Evolutionary conservation across 2,113 vertebrate genomes (phyloP), one percentile per base, ranked within the genome.

Genomic region (human (Homo sapiens)): DNA sequence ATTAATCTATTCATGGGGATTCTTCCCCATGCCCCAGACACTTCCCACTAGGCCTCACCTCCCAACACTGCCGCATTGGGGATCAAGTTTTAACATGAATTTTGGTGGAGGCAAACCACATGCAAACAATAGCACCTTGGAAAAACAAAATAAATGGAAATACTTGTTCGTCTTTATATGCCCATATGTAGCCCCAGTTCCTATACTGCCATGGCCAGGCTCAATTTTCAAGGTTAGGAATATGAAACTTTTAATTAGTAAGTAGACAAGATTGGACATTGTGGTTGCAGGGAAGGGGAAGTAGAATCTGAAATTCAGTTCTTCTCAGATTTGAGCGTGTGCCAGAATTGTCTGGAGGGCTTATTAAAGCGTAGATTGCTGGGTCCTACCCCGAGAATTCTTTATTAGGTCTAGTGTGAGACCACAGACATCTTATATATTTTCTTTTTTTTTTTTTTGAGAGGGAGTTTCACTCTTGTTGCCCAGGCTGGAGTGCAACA

Each of bases 141-240:
- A 64, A 96, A 93, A 64, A 32, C 38, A 80, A 84, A 97, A 52
- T 81, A 80, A 81, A 90, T 30, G 17, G 76, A 96, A 81, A 25
- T 94, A 13, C 30, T 59, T 72, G 64, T 22, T 55, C 78, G 22
- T 91, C 18, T 93, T 82, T 93, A 14, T 93, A 52, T 3, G 43
- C 38, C n/a, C 4, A 17, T 84, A 68, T n/a, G 43, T 80, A 84
- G 18, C 30, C 22, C 82, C 68, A 35, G 25, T 97, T 70, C 38
- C 32, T 68, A 38, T 52, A 30, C 16, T 88, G 2, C 59, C 83
- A 9, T 89, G 43, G 13, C 14, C 40, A 80, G 35, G 16, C 78
- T 88, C 8, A 79, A 1, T 93, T 96, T 97, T 87, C 32, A 92
- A 52, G 40, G 8, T 83, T 72, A 70, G 35, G 64, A 95, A 50